Percentiles rank a stretch among this genome's conserved stretches.
phyloP scores from a whole-genome alignment of 2,113 vertebrate species.

The Pachycephala philippinensis region DNA sequence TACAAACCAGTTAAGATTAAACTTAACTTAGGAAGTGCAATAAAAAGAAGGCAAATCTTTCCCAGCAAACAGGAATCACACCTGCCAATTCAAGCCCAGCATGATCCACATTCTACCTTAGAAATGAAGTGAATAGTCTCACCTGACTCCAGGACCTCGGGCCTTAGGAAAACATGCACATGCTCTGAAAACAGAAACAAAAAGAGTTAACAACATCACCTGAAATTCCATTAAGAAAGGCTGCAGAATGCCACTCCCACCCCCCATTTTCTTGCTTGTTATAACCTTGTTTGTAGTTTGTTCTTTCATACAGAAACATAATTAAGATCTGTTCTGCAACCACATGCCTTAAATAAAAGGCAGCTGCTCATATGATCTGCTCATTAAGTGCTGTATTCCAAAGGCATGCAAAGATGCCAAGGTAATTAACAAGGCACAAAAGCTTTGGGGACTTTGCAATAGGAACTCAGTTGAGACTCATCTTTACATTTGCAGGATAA shows the following conservation, averaged over 20 bases:
- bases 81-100: neutral
- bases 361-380: slow-evolving; percentile 46
- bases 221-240: neutral
- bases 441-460: neutral
- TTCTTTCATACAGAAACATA: slow-evolving; percentile 29
- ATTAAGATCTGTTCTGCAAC: slow-evolving; percentile 38
- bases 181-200: neutral
- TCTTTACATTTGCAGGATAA: neutral
- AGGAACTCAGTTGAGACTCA: neutral
- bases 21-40: neutral
- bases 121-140: neutral
- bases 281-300: slow-evolving; percentile 13
- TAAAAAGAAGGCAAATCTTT: neutral
- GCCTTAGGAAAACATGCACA: neutral
- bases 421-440: slow-evolving; percentile 39
- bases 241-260: neutral
- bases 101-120: neutral
- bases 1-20: neutral
- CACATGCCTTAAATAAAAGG: slow-evolving; percentile 50
- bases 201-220: neutral
- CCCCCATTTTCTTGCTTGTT: neutral
- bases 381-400: slow-evolving; percentile 38
- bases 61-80: neutral
- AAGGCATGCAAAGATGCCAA: slow-evolving; percentile 27
- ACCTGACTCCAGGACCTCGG: neutral